Conservation (phyloP, 2,888 invertebrate genomes). For the Hirtodrosophila histrioides region DNA sequence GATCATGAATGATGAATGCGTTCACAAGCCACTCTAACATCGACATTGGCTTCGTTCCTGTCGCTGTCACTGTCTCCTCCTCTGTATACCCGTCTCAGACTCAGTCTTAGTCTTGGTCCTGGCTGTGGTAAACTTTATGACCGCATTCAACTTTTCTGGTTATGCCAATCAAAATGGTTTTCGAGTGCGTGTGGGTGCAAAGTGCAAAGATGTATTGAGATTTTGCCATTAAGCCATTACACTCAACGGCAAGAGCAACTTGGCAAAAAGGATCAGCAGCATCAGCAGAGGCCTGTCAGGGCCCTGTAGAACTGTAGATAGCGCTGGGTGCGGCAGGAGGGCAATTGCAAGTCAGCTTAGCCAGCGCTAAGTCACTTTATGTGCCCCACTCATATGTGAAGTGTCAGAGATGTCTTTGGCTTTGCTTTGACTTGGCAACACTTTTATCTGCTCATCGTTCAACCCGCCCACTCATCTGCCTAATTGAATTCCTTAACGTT, state of each 20-base stretch:
- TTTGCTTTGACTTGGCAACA: conserved; percentile 68
- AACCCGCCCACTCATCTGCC: conserved; percentile 70
- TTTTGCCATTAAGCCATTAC: conserved; percentile 63
- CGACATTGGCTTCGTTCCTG: conserved; percentile 12
- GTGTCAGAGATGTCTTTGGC: conserved; percentile 72
- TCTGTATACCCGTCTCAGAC: not conserved
- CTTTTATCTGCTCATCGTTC: conserved; percentile 63
- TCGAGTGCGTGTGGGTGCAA: conserved; percentile 40
- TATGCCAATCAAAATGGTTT: conserved; percentile 58
- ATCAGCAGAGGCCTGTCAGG: conserved; percentile 49
- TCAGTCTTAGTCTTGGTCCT: conserved; percentile 6
- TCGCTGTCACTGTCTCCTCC: not conserved
- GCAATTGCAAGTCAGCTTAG: conserved; percentile 58
- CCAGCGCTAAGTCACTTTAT: conserved; percentile 55
- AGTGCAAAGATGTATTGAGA: conserved; percentile 66
- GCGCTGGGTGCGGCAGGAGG: not conserved
- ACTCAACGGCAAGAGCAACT: conserved; percentile 45
- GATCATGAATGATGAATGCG: conserved; percentile 69
- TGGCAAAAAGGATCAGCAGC: conserved; percentile 64
- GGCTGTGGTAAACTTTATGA: conserved; percentile 40
- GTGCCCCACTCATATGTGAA: conserved; percentile 62
- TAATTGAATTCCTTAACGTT: conserved; percentile 76
- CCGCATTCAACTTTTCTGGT: conserved; percentile 55
- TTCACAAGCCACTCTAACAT: conserved; percentile 51
- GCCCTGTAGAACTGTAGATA: not conserved